Evolutionary conservation across 2,797 vertebrate species (phyloP).

Genomic region (Sandelia bainsii): DNA sequence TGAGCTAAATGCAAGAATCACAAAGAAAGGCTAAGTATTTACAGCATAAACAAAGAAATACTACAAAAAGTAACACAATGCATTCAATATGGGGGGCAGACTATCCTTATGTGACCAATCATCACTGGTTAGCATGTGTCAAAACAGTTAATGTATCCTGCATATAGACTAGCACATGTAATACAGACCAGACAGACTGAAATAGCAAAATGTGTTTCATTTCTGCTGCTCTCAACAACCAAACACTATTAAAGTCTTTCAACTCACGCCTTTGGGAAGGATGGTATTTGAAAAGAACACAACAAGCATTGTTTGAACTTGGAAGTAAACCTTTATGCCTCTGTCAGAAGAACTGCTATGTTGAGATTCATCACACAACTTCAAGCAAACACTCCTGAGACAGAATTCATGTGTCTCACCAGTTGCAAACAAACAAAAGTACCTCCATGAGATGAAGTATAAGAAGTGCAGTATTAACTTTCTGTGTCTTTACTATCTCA

Average conservation of each 20-base stretch:
- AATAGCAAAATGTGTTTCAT: constrained; percentile 17
- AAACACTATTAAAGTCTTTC: constrained; percentile 5
- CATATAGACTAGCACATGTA: constrained; percentile 16
- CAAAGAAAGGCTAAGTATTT: not conserved
- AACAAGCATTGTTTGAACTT: constrained; percentile 11
- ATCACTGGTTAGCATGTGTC: constrained; percentile 11
- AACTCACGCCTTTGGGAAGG: not conserved
- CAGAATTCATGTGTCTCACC: not conserved
- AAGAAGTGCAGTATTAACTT: not conserved
- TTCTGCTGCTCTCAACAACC: constrained; percentile 21
- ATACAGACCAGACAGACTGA: constrained; percentile 18
- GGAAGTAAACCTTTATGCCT: not conserved
- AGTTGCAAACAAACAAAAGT: not conserved
- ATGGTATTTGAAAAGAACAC: not conserved
- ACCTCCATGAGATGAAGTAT: not conserved
- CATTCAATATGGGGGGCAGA: too few relatives aligned
- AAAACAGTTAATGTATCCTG: constrained; percentile 47
- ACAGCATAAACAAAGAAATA: not conserved
- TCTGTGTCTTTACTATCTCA: not conserved
- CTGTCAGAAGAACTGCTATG: not conserved
- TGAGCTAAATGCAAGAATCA: not conserved
- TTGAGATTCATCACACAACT: constrained; percentile 7
- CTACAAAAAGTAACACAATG: constrained; percentile 1
- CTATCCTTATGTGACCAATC: constrained; percentile 10
- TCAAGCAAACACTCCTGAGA: not conserved